Conservation (phyloP, 2,113 vertebrate genomes). For the Pleuronectes platessa region DNA sequence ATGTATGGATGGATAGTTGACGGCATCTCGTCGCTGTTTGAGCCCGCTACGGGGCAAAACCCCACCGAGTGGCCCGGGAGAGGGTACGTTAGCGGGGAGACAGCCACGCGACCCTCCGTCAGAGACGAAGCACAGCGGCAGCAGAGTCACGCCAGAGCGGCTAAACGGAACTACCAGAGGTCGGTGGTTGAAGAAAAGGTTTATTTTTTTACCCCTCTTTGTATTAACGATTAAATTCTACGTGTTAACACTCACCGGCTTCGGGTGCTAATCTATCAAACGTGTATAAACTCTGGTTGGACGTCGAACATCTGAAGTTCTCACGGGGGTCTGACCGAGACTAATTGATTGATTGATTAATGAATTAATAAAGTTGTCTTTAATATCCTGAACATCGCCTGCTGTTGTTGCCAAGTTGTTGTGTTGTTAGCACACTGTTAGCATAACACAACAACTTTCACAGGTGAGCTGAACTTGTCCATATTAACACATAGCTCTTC, state of each 20-base stretch:
- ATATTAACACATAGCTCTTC: background rate
- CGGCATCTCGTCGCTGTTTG: slow-evolving; percentile 85
- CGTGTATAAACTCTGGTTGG: too few relatives aligned
- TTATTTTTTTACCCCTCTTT: too few relatives aligned
- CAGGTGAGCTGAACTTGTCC: background rate
- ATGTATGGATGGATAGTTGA: slow-evolving; percentile 88
- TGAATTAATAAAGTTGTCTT: background rate
- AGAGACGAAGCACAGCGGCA: slow-evolving; percentile 39
- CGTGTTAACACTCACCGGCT: too few relatives aligned
- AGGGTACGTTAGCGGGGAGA: slow-evolving; percentile 36
- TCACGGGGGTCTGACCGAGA: too few relatives aligned
- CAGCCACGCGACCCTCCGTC: slow-evolving; percentile 41
- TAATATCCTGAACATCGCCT: too few relatives aligned
- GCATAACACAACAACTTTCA: background rate
- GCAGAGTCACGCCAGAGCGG: slow-evolving; percentile 71
- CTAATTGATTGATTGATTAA: too few relatives aligned
- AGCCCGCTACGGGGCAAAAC: slow-evolving; percentile 73
- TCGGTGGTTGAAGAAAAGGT: slow-evolving; percentile 26
- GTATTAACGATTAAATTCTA: too few relatives aligned
- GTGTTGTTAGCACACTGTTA: background rate
- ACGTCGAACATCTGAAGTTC: too few relatives aligned
- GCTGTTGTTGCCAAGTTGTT: background rate
- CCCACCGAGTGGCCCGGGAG: slow-evolving; percentile 67
- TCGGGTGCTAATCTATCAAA: too few relatives aligned
- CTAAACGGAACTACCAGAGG: slow-evolving; percentile 84